Conservation (phyloP, 2,888 invertebrate genomes). For the Euclidia mi region DNA sequence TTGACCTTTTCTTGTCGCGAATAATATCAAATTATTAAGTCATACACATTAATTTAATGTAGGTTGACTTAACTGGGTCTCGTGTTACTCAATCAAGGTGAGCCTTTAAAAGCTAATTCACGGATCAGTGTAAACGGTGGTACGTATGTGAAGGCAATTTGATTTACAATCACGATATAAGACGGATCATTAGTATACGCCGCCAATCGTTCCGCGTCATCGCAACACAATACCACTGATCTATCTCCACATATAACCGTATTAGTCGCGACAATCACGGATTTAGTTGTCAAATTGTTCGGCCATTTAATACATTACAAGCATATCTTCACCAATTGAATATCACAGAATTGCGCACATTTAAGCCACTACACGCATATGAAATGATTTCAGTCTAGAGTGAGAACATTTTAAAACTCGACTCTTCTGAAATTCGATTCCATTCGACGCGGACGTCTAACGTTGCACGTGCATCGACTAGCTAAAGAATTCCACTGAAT, state of each 20-base stretch:
- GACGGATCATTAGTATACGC: conserved; percentile 71
- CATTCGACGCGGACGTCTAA: conserved; percentile 52
- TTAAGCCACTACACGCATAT: conserved; percentile 29
- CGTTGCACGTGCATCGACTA: conserved; percentile 56
- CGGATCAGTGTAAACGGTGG: conserved; percentile 36
- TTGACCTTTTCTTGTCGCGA: background rate
- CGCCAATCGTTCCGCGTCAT: conserved; percentile 63
- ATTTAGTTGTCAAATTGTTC: conserved; percentile 27
- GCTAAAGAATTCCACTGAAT: conserved; percentile 48
- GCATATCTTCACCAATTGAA: conserved; percentile 6
- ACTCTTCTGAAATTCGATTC: conserved; percentile 57
- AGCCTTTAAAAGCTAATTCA: conserved; percentile 41
- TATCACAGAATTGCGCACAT: conserved; percentile 2
- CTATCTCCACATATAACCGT: conserved; percentile 32
- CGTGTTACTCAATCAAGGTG: conserved; percentile 35
- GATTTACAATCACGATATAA: conserved; percentile 69
- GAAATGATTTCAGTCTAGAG: conserved; percentile 32
- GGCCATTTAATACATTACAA: conserved; percentile 10
- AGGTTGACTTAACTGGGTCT: conserved; percentile 38
- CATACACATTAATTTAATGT: conserved; percentile 18
- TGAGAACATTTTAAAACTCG: conserved; percentile 49
- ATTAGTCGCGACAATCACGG: conserved; percentile 17
- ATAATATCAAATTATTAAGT: background rate
- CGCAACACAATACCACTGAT: conserved; percentile 63
- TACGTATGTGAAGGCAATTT: conserved; percentile 60